Evolutionary conservation across 2,113 vertebrate species (phyloP).

Genomic region (Forbesichthys papilliferus): DNA sequence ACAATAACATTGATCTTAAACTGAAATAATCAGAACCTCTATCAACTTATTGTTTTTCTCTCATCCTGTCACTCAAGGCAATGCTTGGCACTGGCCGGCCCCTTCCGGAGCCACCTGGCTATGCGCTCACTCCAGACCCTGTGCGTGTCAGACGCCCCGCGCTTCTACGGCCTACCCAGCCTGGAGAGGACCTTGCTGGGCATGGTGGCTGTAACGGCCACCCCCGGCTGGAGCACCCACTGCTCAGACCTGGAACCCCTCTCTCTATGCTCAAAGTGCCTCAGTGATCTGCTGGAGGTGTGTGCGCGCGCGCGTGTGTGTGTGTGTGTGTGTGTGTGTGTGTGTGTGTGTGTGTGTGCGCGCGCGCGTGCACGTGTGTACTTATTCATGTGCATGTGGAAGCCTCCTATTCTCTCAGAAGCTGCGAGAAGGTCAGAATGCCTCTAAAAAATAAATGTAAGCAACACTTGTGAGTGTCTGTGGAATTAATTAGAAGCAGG

Average conservation of each 20-base stretch:
- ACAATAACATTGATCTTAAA: neutral
- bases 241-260: slow-evolving; percentile 75
- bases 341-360: slow-evolving; percentile 10
- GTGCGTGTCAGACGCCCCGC: slow-evolving; percentile 86
- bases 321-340: slow-evolving; percentile 11
- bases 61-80: slow-evolving; percentile 73
- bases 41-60: slow-evolving; percentile 1
- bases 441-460: slow-evolving; percentile 35
- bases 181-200: slow-evolving; percentile 87
- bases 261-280: slow-evolving; percentile 85
- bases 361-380: slow-evolving; percentile 11
- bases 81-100: slow-evolving; percentile 79
- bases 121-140: slow-evolving; percentile 87
- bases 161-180: slow-evolving; percentile 94
- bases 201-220: slow-evolving; percentile 87
- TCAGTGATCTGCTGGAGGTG: slow-evolving; percentile 90
- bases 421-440: slow-evolving; percentile 8
- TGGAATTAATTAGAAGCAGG: slow-evolving; percentile 68
- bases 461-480: slow-evolving; percentile 43
- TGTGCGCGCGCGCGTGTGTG: slow-evolving; percentile 19
- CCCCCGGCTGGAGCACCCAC: slow-evolving; percentile 87
- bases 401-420: slow-evolving; percentile 17
- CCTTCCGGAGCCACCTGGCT: slow-evolving; percentile 87
- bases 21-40: neutral
- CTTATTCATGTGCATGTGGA: slow-evolving; percentile 24